Percentiles rank a stretch among this genome's conserved stretches.
Conservation (phyloP, 2,113 vertebrate genomes). For the Catharus bicknelli region DNA sequence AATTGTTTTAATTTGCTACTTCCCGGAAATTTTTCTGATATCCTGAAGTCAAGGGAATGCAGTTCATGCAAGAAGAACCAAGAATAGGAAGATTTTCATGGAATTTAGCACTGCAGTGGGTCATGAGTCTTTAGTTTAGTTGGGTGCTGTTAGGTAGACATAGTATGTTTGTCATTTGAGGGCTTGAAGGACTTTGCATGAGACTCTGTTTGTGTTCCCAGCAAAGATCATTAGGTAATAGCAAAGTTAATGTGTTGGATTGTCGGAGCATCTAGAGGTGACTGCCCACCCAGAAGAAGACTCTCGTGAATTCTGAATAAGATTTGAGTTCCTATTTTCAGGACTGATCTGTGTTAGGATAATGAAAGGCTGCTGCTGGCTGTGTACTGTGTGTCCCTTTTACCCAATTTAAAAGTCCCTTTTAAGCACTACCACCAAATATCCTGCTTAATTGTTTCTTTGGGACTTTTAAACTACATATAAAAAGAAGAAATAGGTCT, state of each 20-base stretch:
- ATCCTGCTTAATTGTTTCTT: not conserved
- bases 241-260: not conserved
- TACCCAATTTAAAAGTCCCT: not conserved
- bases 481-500: not conserved
- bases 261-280: not conserved
- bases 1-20: not conserved
- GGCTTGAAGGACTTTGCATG: not conserved
- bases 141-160: not conserved
- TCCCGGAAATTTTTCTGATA: not conserved
- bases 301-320: not conserved
- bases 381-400: not conserved
- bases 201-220: not conserved
- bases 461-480: not conserved
- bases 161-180: not conserved
- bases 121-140: not conserved
- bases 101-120: not conserved
- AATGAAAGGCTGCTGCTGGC: not conserved
- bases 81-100: not conserved
- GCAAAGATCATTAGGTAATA: not conserved
- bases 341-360: not conserved
- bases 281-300: not conserved
- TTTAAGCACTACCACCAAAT: not conserved
- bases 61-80: not conserved
- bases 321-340: not conserved
- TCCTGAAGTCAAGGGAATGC: not conserved